Percentiles rank a stretch among this genome's conserved stretches.
Conservation (phyloP, 2,113 vertebrate genomes). For the Tenebrosternarchus preto region DNA sequence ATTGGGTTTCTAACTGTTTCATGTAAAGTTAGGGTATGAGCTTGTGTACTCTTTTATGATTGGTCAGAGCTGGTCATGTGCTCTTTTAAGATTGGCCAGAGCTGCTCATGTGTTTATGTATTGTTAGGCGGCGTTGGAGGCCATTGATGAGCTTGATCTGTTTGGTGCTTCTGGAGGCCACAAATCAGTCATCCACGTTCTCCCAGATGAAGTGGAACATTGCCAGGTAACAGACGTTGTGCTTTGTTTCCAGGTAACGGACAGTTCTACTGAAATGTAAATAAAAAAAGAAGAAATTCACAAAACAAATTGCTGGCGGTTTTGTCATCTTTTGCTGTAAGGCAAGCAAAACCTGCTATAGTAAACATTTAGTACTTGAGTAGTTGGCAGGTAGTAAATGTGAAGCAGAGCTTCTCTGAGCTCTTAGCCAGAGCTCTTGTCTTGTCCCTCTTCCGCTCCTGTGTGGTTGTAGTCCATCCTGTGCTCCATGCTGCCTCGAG, state of each 20-base stretch:
- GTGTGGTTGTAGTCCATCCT: conserved; percentile 84
- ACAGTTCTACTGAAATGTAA: too few relatives aligned
- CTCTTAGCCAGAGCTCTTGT: too few relatives aligned
- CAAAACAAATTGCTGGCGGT: too few relatives aligned
- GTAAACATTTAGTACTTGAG: too few relatives aligned
- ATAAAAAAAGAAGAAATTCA: too few relatives aligned
- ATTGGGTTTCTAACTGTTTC: too few relatives aligned
- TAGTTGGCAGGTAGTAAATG: too few relatives aligned
- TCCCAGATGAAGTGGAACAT: conserved; percentile 95
- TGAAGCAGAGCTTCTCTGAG: background rate
- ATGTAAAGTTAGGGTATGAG: background rate
- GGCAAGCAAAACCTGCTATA: too few relatives aligned
- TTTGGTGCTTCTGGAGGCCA: conserved; percentile 94
- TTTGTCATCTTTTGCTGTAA: background rate
- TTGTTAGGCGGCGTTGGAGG: conserved; percentile 90
- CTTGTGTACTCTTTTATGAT: conserved; percentile 1
- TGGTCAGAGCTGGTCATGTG: background rate
- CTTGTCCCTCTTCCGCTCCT: background rate
- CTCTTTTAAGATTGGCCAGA: background rate
- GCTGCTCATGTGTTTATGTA: background rate
- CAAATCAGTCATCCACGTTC: conserved; percentile 95
- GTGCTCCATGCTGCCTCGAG: conserved; percentile 96
- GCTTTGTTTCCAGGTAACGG: too few relatives aligned
- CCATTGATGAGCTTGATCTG: conserved; percentile 96
- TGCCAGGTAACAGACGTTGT: conserved; percentile 85